Base-by-base conservation (phyloP, 2,888 invertebrate species). In the Eilema sororculum region DNA sequence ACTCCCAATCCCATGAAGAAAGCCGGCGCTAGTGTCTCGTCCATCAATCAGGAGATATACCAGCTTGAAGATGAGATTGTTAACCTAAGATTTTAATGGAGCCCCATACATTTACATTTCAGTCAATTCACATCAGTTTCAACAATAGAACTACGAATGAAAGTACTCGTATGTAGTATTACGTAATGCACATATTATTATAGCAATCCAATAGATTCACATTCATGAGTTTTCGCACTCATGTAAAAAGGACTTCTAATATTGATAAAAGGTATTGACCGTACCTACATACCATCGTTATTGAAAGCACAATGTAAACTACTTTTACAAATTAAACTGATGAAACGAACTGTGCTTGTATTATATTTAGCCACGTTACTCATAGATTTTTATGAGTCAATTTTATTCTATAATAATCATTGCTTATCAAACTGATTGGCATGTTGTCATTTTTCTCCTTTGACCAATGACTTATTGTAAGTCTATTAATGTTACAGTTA, bases 211-310 rank as follows among this genome's bases (percentile, higher is more conserved):
- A 28, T 64, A 25, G 2, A 52, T 52, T 60, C 60, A 52, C 25
- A 52, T 64, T 64, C 16, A 64, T 64, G 12, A 25, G 46, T 46
- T 25, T 64, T 41, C 22, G 22, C 24, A 65, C 16, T 22, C 56
- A 12, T 30, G 22, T 65, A 28, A 66, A 65, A 66, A 57, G 57
- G 16, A 25, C 24, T 41, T 66, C 58, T 37, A 66, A 66, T 66
- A 66, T 59, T 59, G 58, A 37, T 57, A 25, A 66, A 33, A 66
- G 65, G 20, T 66, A 66, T 66, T 66, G 58, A 66, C 57, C 37
- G 22, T 52, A 24, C 63, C 16, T 41, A 63, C 28, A 25, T 64
- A 41, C 46, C 28, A 52, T 30, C 20, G 12, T 3, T 64, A 46
- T 65, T 57, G 33, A 56, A 57, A 28, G 13, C 8, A 65, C 65